Percentiles rank a stretch among this genome's conserved stretches.
phyloP scores from a whole-genome alignment of 1,140 invertebrate genomes.

The Lepidurus arcticus region DNA sequence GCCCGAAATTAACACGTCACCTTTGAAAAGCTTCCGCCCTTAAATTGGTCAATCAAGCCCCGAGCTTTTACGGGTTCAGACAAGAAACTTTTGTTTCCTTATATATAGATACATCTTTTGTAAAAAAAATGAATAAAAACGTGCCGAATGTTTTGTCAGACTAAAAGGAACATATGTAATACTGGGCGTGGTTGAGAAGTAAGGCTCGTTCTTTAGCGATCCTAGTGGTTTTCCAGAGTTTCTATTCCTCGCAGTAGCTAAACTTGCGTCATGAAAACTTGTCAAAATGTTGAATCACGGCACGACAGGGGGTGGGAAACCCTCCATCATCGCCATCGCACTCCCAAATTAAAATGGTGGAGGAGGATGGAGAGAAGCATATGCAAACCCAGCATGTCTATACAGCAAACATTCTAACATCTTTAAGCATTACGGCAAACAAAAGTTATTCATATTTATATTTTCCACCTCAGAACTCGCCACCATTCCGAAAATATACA shows the following conservation, averaged over 20 bases:
- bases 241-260: background rate
- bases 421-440: too few species aligned
- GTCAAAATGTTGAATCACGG: conserved; percentile 14
- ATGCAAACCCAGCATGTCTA: too few species aligned
- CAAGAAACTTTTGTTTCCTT: background rate
- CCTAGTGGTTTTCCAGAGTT: background rate
- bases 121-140: background rate
- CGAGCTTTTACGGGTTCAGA: background rate
- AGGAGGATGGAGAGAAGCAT: too few species aligned
- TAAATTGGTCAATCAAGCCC: conserved; percentile 1
- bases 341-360: too few species aligned
- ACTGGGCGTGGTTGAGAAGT: background rate
- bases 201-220: background rate
- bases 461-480: too few species aligned
- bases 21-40: conserved; percentile 7
- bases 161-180: background rate
- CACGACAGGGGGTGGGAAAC: background rate
- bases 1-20: conserved; percentile 21
- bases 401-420: too few species aligned
- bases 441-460: too few species aligned
- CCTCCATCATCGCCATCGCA: background rate
- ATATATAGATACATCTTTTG: background rate
- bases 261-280: background rate
- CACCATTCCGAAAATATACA: too few species aligned
- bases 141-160: background rate